These are phyloP conservation scores for Xerus inauris DNA, from an alignment of 2,113 vertebrate species.

Conservation along the genomic window DNA sequence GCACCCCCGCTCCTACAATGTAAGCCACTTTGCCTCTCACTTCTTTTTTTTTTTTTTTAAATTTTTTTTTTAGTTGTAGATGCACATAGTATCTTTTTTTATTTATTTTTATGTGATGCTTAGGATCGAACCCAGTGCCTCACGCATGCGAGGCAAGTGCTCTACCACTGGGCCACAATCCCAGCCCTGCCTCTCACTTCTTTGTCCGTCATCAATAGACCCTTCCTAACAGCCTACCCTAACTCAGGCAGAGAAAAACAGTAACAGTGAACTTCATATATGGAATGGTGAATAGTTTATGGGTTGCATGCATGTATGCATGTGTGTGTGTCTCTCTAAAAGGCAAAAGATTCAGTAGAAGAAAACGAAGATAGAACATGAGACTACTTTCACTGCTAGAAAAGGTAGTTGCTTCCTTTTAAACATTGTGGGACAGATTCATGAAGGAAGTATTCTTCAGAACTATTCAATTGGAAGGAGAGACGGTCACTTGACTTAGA, in stretches of 20 bases:
- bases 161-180: too few relatives aligned
- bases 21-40: conserved; percentile 83
- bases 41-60: too few relatives aligned
- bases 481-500: background rate
- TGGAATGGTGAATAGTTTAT: conserved; percentile 28
- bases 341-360: background rate
- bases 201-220: conserved; percentile 36
- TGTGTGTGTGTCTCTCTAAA: conserved; percentile 7
- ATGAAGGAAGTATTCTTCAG: background rate
- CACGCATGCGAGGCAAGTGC: too few relatives aligned
- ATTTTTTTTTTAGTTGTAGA: too few relatives aligned
- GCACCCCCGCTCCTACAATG: conserved; percentile 98
- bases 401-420: conserved; percentile 40
- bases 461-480: conserved; percentile 18
- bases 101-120: too few relatives aligned
- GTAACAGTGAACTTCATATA: conserved; percentile 34
- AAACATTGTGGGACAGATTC: conserved; percentile 33
- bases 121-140: too few relatives aligned
- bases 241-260: conserved; percentile 19
- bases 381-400: conserved; percentile 11
- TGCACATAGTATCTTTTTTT: too few relatives aligned
- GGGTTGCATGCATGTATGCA: background rate
- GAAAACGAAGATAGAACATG: conserved; percentile 6
- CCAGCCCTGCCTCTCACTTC: accelerated
- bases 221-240: background rate